Conservation (phyloP, 2,888 invertebrate species). For the Synanthedon andrenaeformis region DNA sequence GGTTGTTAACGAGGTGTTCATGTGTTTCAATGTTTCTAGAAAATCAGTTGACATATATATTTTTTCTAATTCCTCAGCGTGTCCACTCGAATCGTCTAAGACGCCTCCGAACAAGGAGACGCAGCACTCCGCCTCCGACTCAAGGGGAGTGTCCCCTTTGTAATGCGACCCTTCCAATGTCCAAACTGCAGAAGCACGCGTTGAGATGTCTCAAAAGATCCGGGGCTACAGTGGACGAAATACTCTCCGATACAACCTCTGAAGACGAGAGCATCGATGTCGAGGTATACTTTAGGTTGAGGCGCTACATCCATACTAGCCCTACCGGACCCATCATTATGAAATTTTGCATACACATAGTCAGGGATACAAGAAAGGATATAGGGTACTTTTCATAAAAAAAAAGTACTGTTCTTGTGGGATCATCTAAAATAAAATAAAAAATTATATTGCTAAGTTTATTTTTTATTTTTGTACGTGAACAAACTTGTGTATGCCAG, state of each 20-base stretch:
- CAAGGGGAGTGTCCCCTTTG: slow-evolving; percentile 84
- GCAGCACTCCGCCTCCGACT: slow-evolving; percentile 45
- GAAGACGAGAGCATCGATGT: slow-evolving; percentile 87
- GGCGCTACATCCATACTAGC: no score
- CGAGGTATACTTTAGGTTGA: slow-evolving; percentile 59
- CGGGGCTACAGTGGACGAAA: slow-evolving; percentile 69
- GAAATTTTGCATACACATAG: no score
- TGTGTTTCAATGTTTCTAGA: no score
- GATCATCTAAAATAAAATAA: no score
- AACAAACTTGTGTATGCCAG: no score
- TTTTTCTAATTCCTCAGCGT: slow-evolving; percentile 21
- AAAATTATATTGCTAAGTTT: no score
- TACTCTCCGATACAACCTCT: slow-evolving; percentile 56
- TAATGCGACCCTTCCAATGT: slow-evolving; percentile 73
- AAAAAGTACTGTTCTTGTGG: no score
- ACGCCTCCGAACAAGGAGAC: slow-evolving; percentile 41
- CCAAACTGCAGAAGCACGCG: slow-evolving; percentile 79
- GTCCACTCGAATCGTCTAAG: slow-evolving; percentile 49
- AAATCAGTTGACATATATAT: no score
- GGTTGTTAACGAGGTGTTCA: background rate
- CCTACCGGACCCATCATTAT: no score
- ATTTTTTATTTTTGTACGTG: no score
- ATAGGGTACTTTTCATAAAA: no score
- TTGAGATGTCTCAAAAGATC: slow-evolving; percentile 60
- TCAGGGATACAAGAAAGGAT: no score